Evolutionary conservation across 2,888 invertebrate species (phyloP), one percentile per base, ranked within the genome.

Genomic region (Parnassius orleans): DNA sequence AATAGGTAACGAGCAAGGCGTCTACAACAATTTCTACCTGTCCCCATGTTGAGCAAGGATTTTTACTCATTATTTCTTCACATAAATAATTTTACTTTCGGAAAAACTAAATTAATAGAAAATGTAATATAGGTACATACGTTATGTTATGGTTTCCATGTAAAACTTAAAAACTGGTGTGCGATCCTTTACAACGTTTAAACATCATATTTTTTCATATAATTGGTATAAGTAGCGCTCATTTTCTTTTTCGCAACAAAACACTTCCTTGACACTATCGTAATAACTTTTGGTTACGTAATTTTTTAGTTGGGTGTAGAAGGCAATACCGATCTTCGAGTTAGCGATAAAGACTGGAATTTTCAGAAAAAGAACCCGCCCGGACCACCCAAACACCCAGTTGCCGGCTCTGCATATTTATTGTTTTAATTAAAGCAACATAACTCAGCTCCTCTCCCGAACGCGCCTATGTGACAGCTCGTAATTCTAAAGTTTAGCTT

Each of bases 361-460:
- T 80, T 79, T 81, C 73, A 72, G 74, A 83, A 75, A 46, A 75
- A 79, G 42, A 51, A 81, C 77, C 72, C 76, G 74, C 69, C 61
- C 65, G 67, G 87, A 86, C 87, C 88, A 87, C 89, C 87, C 88
- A 84, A 70, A 71, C 70, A 72, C 75, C 71, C 80, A 76, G 80
- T 77, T 77, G 76, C 71, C 73, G 69, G 63, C 66, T 68, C 66
- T 67, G 66, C 72, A 84, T 84, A 87, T 89, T 90, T 90, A 89
- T 88, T 85, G 86, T 85, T 82, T 87, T 89, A 90, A 90, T 90
- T 90, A 90, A 88, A 85, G 84, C 84, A 81, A 83, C 87, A 87
- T 89, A 90, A 87, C 80, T 84, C 83, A 79, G 76, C 75, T 72
- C 68, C 67, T 68, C 69, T 69, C 70, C 70, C 75, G 74, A 75